Percentiles rank a stretch among this genome's conserved stretches.
phyloP scores from a whole-genome alignment of 2,797 vertebrate genomes.

The Thamnophis elegans region DNA sequence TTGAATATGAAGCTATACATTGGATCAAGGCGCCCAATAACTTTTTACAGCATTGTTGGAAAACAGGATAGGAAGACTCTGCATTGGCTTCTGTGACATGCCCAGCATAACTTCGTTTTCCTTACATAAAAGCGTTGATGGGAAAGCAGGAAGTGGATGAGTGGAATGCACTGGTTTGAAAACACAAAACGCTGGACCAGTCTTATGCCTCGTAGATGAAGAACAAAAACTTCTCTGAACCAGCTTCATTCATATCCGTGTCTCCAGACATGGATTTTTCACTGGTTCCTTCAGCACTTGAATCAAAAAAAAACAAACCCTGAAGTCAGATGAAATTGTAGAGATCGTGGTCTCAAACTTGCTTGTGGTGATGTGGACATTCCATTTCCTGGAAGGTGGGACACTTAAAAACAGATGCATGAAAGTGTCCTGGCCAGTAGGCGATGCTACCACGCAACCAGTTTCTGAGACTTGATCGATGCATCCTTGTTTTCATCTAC shows the following conservation, averaged over 20 bases:
- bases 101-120: slow-evolving; percentile 49
- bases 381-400: slow-evolving; percentile 47
- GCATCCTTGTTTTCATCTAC: slow-evolving; percentile 41
- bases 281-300: slow-evolving; percentile 54
- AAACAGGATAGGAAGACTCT: slow-evolving; percentile 69
- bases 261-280: slow-evolving; percentile 36
- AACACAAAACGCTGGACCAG: slow-evolving; percentile 24
- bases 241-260: background rate
- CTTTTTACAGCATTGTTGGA: slow-evolving; percentile 57
- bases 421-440: slow-evolving; percentile 34
- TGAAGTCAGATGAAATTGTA: slow-evolving; percentile 22
- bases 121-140: slow-evolving; percentile 30
- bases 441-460: slow-evolving; percentile 19
- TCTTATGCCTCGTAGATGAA: slow-evolving; percentile 53
- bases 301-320: slow-evolving; percentile 26
- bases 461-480: slow-evolving; percentile 28
- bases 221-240: slow-evolving; percentile 54
- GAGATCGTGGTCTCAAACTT: slow-evolving; percentile 22
- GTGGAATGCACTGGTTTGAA: background rate
- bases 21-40: slow-evolving; percentile 18
- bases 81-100: slow-evolving; percentile 65
- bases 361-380: slow-evolving; percentile 49
- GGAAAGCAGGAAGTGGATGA: slow-evolving; percentile 35
- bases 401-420: background rate
- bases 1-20: background rate